Conservation (phyloP, 1,140 invertebrate genomes). For the Drosophila arawakana region DNA sequence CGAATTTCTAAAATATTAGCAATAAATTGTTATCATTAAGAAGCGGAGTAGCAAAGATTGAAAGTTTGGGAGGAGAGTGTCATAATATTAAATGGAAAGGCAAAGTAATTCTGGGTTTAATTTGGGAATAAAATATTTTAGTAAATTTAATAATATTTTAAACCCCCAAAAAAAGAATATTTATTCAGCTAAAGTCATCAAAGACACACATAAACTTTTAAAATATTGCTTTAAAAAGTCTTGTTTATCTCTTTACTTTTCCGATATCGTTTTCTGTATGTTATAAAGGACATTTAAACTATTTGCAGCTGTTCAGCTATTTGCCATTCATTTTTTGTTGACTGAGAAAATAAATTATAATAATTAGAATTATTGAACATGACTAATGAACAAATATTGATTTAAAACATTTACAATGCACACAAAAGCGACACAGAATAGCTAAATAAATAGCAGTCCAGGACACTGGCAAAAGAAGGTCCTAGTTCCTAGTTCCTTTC, state of each 20-base stretch:
- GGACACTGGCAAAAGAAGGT: constrained; percentile 10
- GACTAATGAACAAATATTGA: constrained; percentile 81
- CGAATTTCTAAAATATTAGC: constrained; percentile 7
- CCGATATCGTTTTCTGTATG: not conserved
- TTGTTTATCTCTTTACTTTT: too few relatives aligned
- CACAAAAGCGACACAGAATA: constrained; percentile 55
- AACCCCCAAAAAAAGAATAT: too few relatives aligned
- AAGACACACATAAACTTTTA: too few relatives aligned
- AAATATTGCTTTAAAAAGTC: too few relatives aligned
- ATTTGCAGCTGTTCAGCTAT: not conserved
- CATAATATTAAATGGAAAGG: too few relatives aligned
- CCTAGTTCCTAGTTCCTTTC: not conserved
- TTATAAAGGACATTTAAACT: not conserved
- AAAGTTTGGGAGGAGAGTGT: not conserved
- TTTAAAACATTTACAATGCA: constrained; percentile 52
- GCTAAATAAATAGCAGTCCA: constrained; percentile 59
- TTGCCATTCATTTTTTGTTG: constrained; percentile 9
- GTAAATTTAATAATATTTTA: too few relatives aligned
- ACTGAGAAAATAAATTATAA: constrained; percentile 47
- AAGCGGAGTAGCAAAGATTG: not conserved
- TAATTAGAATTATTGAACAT: constrained; percentile 75
- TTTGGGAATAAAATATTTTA: too few relatives aligned
- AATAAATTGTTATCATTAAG: constrained; percentile 1
- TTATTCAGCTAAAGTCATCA: too few relatives aligned
- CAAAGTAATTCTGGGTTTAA: too few relatives aligned